Evolutionary conservation across 2,797 vertebrate genomes (phyloP).

Genomic region (Eptatretus atami): DNA sequence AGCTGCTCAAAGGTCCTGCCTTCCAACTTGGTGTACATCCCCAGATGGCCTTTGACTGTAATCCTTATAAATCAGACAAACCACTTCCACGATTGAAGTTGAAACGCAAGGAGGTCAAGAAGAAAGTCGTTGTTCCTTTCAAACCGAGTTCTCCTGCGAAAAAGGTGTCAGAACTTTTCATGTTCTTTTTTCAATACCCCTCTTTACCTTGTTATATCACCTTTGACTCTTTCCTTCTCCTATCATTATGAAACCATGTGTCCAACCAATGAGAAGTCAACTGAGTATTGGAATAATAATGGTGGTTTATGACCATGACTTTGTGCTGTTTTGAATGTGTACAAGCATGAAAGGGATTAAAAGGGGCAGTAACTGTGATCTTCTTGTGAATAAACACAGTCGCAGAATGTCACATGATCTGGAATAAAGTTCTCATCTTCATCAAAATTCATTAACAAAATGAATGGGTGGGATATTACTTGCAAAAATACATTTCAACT

Average conservation of each 20-base stretch:
- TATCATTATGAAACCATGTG: neutral
- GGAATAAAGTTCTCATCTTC: too few species aligned
- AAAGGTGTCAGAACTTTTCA: conserved; percentile 15
- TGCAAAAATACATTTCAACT: too few species aligned
- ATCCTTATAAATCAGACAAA: conserved; percentile 26
- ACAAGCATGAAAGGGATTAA: too few species aligned
- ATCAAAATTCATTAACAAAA: too few species aligned
- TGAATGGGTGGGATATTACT: too few species aligned
- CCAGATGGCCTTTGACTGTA: conserved; percentile 32
- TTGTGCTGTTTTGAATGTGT: too few species aligned
- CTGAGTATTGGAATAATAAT: neutral
- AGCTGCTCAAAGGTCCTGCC: conserved; percentile 24
- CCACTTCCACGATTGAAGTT: conserved; percentile 19
- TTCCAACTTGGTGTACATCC: conserved; percentile 38
- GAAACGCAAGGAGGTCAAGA: conserved; percentile 9
- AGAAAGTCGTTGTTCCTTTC: conserved; percentile 16
- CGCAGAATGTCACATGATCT: too few species aligned
- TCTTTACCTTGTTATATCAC: neutral
- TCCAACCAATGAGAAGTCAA: neutral
- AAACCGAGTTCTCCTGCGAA: conserved; percentile 37
- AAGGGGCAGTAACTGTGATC: too few species aligned
- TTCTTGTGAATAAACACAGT: too few species aligned
- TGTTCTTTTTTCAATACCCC: conserved; percentile 5
- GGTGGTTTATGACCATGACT: too few species aligned
- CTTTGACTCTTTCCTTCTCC: conserved; percentile 2